Conservation (phyloP, 2,797 vertebrate species). For the Trachurus trachurus region DNA sequence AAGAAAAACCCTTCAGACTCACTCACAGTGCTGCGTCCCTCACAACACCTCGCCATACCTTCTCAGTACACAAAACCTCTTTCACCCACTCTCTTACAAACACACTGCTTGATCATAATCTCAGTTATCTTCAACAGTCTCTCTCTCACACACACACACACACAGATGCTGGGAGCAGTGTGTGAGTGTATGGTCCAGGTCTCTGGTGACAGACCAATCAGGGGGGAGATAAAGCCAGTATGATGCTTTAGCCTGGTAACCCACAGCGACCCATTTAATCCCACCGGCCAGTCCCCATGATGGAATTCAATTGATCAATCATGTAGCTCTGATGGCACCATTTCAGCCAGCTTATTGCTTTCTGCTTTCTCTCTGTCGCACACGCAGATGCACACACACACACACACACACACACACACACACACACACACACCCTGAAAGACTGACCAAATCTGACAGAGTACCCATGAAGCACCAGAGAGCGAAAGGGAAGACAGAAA, state of each 20-base stretch:
- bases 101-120: conserved; percentile 79
- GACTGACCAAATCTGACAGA: conserved; percentile 52
- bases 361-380: conserved; percentile 96
- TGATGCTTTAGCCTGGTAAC: conserved; percentile 99
- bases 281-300: conserved; percentile 97
- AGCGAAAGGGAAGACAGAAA: conserved; percentile 41
- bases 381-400: conserved; percentile 47
- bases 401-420: conserved; percentile 53
- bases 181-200: conserved; percentile 91
- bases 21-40: conserved; percentile 22
- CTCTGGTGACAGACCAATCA: conserved; percentile 98
- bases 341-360: conserved; percentile 99
- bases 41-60: conserved; percentile 52
- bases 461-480: conserved; percentile 53
- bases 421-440: conserved; percentile 52
- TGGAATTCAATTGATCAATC: conserved; percentile 99
- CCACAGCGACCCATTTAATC: conserved; percentile 99
- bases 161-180: conserved; percentile 51
- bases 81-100: conserved; percentile 68
- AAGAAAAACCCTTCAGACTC: conserved; percentile 5
- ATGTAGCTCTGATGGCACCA: conserved; percentile 99
- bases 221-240: conserved; percentile 97
- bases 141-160: conserved; percentile 31
- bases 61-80: conserved; percentile 74
- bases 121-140: conserved; percentile 59